Percentiles rank a stretch among this genome's conserved stretches.
phyloP scores from a whole-genome alignment of 92 coral and sea anemone genomes.

The Porites evermanni region DNA sequence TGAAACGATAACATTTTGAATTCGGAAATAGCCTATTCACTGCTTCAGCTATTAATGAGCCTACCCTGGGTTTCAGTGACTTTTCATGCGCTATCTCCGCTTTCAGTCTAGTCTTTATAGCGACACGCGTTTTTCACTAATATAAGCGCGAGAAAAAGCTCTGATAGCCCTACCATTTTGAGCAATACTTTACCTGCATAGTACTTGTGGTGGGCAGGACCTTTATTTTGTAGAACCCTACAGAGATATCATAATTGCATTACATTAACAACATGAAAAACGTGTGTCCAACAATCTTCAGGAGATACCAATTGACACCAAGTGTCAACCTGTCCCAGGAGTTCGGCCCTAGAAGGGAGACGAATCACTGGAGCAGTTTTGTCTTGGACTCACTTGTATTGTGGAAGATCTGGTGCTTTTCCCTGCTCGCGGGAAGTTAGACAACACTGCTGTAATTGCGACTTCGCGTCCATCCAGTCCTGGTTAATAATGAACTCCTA shows the following conservation, averaged over 20 bases:
- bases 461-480: conserved; percentile 98
- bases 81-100: too few species aligned
- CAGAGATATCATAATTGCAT: neutral
- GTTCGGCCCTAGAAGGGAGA: neutral
- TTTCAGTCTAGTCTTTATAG: too few species aligned
- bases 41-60: neutral
- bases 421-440: conserved; percentile 74
- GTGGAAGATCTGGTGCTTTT: conserved; percentile 80
- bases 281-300: neutral
- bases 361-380: neutral
- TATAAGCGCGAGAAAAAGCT: too few species aligned
- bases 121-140: too few species aligned
- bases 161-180: too few species aligned
- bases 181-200: conserved; percentile 53
- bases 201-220: conserved; percentile 89
- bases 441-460: conserved; percentile 97
- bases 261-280: too few species aligned
- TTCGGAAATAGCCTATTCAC: neutral
- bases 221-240: conserved; percentile 78
- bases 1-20: too few species aligned
- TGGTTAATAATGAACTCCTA: conserved; percentile 93
- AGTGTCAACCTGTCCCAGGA: too few species aligned
- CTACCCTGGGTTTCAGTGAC: neutral
- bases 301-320: too few species aligned
- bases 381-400: conserved; percentile 76